Evolutionary conservation across 2,797 vertebrate genomes (phyloP).

Genomic region (Melanotaenia pygmaea): DNA sequence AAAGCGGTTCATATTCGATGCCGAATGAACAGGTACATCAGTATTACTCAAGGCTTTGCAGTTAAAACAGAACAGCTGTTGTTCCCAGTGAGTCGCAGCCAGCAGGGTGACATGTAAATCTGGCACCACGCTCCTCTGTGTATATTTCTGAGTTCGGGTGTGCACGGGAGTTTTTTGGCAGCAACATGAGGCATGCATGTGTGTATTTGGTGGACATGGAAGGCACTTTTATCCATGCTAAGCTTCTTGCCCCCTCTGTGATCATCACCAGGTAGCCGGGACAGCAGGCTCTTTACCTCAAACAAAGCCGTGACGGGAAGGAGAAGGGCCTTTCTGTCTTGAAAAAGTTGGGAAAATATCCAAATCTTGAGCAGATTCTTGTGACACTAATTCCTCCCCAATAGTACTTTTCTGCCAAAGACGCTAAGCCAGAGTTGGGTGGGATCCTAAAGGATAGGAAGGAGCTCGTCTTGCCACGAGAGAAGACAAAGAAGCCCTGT

Average conservation of each 20-base stretch:
- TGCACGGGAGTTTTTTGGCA: conserved; percentile 53
- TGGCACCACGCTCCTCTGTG: conserved; percentile 49
- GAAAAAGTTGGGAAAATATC: conserved; percentile 47
- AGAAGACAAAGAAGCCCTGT: conserved; percentile 34
- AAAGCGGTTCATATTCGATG: conserved; percentile 6
- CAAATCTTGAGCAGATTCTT: conserved; percentile 51
- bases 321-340: conserved; percentile 52
- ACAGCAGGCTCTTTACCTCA: conserved; percentile 16
- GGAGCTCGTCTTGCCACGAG: conserved; percentile 37
- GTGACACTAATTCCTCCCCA: conserved; percentile 60
- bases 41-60: conserved; percentile 12
- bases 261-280: conserved; percentile 63
- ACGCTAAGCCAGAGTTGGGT: conserved; percentile 33
- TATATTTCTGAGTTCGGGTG: conserved; percentile 62
- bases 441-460: conserved; percentile 41
- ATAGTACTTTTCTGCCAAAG: conserved; percentile 32
- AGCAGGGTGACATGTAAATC: conserved; percentile 53
- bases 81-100: conserved; percentile 33
- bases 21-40: conserved; percentile 37
- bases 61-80: conserved; percentile 56
- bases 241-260: conserved; percentile 35
- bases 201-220: conserved; percentile 44
- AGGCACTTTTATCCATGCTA: conserved; percentile 32
- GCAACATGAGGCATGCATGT: conserved; percentile 23
- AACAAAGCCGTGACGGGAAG: conserved; percentile 28